phyloP scores from a whole-genome alignment of 2,888 invertebrate species.

The Lydus trimaculatus region DNA sequence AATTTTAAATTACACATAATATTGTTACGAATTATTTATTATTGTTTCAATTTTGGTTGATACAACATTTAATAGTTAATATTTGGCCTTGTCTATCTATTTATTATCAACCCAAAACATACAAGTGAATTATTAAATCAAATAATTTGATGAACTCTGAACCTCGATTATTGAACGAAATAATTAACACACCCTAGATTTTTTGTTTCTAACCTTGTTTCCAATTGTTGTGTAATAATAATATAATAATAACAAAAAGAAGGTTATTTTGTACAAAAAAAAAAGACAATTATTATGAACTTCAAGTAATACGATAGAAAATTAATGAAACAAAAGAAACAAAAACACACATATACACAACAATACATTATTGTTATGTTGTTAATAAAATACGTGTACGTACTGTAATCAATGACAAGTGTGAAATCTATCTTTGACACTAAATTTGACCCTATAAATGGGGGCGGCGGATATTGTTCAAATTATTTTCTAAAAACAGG shows the following conservation, averaged over 20 bases:
- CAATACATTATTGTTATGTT: constrained; percentile 15
- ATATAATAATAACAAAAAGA: neutral
- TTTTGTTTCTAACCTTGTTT: neutral
- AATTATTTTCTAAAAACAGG: constrained; percentile 1
- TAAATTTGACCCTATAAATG: neutral
- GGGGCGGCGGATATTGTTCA: neutral
- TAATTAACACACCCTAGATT: neutral
- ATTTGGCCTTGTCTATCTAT: neutral
- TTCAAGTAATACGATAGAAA: neutral
- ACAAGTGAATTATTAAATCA: neutral
- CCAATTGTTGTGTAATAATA: neutral
- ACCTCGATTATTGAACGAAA: neutral
- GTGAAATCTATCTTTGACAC: neutral
- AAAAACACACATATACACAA: constrained; percentile 8
- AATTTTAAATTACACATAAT: too few species aligned
- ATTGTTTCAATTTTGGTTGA: too few species aligned
- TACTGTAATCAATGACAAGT: constrained; percentile 17
- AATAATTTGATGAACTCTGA: constrained; percentile 1
- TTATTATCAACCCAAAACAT: neutral
- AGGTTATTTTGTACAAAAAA: neutral
- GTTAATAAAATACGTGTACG: constrained; percentile 14
- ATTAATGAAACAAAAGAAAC: neutral
- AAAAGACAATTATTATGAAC: neutral
- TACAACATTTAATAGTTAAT: neutral
- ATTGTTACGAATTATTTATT: too few species aligned